These are phyloP conservation scores for Morpho deidamia DNA, from an alignment of 2,888 invertebrate genomes.

Conservation along the genomic window DNA sequence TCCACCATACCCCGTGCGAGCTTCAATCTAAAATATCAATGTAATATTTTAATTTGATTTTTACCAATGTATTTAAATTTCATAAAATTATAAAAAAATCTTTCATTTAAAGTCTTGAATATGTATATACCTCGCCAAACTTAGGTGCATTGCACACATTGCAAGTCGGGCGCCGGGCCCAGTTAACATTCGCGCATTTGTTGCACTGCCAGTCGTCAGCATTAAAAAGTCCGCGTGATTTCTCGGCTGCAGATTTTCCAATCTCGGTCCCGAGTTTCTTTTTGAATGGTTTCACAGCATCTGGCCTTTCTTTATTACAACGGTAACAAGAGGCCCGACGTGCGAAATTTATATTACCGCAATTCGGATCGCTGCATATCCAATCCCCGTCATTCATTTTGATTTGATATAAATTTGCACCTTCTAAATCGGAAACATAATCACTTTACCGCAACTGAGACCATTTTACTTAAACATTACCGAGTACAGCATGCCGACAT, in stretches of 20 bases:
- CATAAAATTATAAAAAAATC: not conserved
- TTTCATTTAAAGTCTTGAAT: not conserved
- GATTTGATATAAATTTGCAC: conserved; percentile 32
- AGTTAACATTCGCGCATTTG: conserved; percentile 99
- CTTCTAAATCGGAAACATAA: conserved; percentile 20
- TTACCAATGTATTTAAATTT: not conserved
- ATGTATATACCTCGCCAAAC: conserved; percentile 90
- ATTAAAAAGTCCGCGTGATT: conserved; percentile 95
- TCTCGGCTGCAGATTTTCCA: conserved; percentile 98
- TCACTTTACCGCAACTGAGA: conserved; percentile 23
- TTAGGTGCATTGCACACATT: conserved; percentile 99
- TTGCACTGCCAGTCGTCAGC: conserved; percentile 99
- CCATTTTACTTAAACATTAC: conserved; percentile 26
- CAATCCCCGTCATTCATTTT: conserved; percentile 81
- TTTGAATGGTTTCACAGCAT: conserved; percentile 64
- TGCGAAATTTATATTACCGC: conserved; percentile 97
- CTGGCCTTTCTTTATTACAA: conserved; percentile 86
- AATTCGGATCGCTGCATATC: conserved; percentile 83
- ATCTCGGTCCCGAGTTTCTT: conserved; percentile 97
- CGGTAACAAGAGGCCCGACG: conserved; percentile 93
- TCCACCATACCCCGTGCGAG: conserved; percentile 89
- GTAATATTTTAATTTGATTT: not conserved
- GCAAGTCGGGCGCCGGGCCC: conserved; percentile 97
- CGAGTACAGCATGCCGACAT: conserved; percentile 26
- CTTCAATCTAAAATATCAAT: conserved; percentile 76